Percentiles rank a stretch among this genome's conserved stretches.
These are phyloP conservation scores for Alethe diademata DNA, from an alignment of 2,113 vertebrate genomes.

Conservation along the genomic window DNA sequence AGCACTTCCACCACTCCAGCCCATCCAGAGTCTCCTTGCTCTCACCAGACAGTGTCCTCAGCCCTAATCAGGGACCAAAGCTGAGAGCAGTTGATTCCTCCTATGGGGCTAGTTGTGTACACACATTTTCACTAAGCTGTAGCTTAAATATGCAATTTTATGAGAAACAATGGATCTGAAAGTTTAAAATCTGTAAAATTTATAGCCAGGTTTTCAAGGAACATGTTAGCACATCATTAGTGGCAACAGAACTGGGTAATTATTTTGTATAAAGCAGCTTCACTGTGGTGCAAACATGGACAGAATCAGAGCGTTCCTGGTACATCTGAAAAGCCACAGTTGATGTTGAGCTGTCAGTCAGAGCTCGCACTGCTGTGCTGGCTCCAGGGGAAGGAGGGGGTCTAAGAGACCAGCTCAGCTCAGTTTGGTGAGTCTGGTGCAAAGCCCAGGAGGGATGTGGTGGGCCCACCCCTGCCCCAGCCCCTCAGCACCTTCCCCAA, in stretches of 20 bases:
- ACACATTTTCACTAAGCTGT: background rate
- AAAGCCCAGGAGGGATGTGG: background rate
- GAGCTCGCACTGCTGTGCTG: background rate
- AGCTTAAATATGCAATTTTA: background rate
- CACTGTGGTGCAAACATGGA: background rate
- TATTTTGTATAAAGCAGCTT: background rate
- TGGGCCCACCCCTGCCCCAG: background rate
- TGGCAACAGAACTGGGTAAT: background rate
- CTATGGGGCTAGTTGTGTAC: background rate
- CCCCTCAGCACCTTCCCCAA: fast-evolving
- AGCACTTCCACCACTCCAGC: background rate
- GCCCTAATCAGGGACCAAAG: background rate
- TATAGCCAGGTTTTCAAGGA: background rate
- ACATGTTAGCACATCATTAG: background rate
- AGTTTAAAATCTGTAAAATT: background rate
- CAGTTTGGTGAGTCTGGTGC: background rate
- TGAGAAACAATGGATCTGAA: background rate
- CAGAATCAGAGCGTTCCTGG: background rate
- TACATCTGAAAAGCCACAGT: background rate
- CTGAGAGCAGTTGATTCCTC: background rate
- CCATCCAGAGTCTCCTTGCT: background rate
- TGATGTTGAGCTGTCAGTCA: background rate
- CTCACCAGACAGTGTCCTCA: background rate
- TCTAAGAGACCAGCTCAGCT: background rate
- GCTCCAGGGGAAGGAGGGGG: background rate